A percentile compares a stretch with the other conserved stretches of the same genome.
Evolutionary conservation across 2,888 invertebrate species (phyloP).

Genomic region (Linyphia triangularis): DNA sequence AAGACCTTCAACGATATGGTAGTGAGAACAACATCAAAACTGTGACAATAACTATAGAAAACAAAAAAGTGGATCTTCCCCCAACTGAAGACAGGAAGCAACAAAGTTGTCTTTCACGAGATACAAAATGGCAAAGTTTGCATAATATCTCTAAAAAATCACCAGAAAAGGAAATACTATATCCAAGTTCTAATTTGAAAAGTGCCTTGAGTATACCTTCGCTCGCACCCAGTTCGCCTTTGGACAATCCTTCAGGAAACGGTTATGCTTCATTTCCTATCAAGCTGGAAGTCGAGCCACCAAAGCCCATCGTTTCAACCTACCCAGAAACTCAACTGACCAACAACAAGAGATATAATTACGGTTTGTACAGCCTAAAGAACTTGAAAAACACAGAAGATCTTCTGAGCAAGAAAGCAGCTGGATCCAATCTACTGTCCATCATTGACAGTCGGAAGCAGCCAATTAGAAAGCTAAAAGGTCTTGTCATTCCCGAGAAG

Average conservation of each 20-base stretch:
- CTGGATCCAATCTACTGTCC: conserved; percentile 46
- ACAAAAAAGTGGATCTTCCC: conserved; percentile 19
- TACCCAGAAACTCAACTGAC: conserved; percentile 74
- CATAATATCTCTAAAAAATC: conserved; percentile 55
- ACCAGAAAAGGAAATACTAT: conserved; percentile 3
- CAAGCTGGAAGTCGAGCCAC: conserved; percentile 60
- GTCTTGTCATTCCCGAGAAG: conserved; percentile 91
- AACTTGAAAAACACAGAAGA: conserved; percentile 63
- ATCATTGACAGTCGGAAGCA: conserved; percentile 83
- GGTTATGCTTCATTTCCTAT: conserved; percentile 35
- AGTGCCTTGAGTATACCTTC: conserved; percentile 61
- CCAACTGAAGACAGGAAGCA: conserved; percentile 1
- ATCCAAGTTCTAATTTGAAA: conserved; percentile 25
- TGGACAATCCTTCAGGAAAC: conserved; percentile 16
- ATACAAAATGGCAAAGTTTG: conserved; percentile 71
- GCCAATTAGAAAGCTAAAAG: conserved; percentile 90
- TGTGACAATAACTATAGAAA: conserved; percentile 2
- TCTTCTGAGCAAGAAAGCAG: conserved; percentile 55
- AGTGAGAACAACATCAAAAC: conserved; percentile 65
- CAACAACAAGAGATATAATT: conserved; percentile 68
- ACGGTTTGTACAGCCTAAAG: conserved; percentile 65
- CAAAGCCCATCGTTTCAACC: conserved; percentile 69
- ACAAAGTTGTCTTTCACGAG: conserved; percentile 5
- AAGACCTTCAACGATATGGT: conserved; percentile 63
- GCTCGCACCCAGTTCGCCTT: conserved; percentile 6